Evolutionary conservation across 1,140 invertebrate genomes (phyloP), one percentile per base, ranked within the genome.

Genomic region (Phymorhynchus buccinoides): DNA sequence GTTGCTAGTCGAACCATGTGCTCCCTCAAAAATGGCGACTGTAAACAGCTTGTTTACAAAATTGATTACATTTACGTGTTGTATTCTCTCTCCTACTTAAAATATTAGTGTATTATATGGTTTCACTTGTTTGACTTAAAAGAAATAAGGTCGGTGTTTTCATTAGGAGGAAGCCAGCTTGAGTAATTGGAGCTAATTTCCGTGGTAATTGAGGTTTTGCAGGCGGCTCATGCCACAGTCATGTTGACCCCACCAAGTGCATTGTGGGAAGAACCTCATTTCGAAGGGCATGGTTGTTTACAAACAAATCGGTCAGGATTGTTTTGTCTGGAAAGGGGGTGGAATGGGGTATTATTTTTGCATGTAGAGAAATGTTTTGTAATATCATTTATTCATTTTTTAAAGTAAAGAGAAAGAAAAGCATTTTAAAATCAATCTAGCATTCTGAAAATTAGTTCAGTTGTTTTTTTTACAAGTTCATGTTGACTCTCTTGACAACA

Each of bases 1-100:
- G 37, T 87, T 87, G 90, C 91, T 89, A 62, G 56, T 62, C 56
- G 22, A n/a, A 91, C 92, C 91, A 92, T 92, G 92, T 92, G 92
- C 89, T 92, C 88, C 82, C 84, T 88, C 80, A 87, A 91, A 91
- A 82, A 92, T 92, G 91, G 92, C 92, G 89, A 88, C 89, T 87
- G 88, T 92, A 92, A 92, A 92, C 91, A 92, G 48, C n/a, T 81
- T 81, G 48, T 81, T 81, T 66, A 81, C 48, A 35, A 81, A 52
- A 18, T 75, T 71, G 56, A 6, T 12, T 62, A 22, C 56, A 27
- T 62, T 62, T 62, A 22, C 18, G 56, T n/a, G 56, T 62, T 4
- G 6, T 27, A 62, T 14, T 62, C n/a, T 62, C 56, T 62, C 56
- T 18, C 4, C 6, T 27, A 62, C 1, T 14, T 62, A 27, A 62